Evolutionary conservation across 2,888 invertebrate genomes (phyloP).

Genomic region (Heliconius charithonia): DNA sequence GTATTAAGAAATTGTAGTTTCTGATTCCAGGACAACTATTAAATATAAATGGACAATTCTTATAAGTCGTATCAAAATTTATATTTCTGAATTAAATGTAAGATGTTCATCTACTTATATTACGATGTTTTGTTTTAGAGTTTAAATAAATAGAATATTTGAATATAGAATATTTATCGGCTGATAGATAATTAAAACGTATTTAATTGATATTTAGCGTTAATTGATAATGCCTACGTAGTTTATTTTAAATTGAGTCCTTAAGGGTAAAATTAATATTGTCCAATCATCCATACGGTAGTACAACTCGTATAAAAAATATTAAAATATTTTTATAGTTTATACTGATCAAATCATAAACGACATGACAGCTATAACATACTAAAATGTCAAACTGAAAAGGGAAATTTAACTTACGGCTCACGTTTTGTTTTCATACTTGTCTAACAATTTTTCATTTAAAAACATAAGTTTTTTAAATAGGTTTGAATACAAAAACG

Average conservation of each 20-base stretch:
- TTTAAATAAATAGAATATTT: too few relatives aligned
- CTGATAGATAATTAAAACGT: not conserved
- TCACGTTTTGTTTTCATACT: not conserved
- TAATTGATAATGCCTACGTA: not conserved
- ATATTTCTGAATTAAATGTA: too few relatives aligned
- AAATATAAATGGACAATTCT: not conserved
- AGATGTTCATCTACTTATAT: not conserved
- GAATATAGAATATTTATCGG: not conserved
- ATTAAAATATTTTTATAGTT: not conserved
- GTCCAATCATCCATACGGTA: too few relatives aligned
- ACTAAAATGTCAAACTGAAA: not conserved
- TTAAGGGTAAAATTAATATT: not conserved
- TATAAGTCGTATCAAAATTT: not conserved
- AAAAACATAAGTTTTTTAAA: not conserved
- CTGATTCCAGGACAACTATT: not conserved
- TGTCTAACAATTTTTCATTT: not conserved
- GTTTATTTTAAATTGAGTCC: too few relatives aligned
- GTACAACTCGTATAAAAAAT: not conserved
- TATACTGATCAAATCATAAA: not conserved
- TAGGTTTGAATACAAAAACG: not conserved
- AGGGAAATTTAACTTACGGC: not conserved
- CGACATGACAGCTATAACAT: not conserved
- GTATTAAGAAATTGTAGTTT: not conserved
- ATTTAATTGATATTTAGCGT: not conserved
- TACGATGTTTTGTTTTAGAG: not conserved